Percentiles rank a stretch among this genome's conserved stretches.
Conservation (phyloP, 2,113 vertebrate species). For the Dasyornis broadbenti region DNA sequence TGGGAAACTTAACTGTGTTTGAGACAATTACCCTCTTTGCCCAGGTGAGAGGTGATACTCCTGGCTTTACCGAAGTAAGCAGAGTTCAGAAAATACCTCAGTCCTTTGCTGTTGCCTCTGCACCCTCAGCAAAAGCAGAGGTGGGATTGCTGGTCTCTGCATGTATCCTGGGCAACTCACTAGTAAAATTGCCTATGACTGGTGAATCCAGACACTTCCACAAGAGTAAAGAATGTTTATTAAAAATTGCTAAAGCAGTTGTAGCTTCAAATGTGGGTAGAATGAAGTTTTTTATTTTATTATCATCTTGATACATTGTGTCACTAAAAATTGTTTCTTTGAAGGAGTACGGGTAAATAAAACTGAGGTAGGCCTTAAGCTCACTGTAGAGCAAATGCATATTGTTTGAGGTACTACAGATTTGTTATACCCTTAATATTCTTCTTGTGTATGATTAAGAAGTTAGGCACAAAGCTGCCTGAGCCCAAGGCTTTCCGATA, state of each 20-base stretch:
- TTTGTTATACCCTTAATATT: background rate
- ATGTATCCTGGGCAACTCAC: background rate
- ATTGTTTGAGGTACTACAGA: background rate
- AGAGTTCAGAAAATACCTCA: background rate
- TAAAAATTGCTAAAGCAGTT: background rate
- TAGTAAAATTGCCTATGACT: background rate
- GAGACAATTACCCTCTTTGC: background rate
- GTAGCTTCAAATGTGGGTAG: background rate
- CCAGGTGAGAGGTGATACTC: background rate
- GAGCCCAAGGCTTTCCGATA: background rate
- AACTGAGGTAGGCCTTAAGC: background rate
- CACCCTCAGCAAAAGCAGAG: background rate
- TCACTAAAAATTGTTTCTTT: background rate
- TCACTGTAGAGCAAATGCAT: background rate
- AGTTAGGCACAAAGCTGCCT: background rate
- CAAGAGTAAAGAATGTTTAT: background rate
- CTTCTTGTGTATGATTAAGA: background rate
- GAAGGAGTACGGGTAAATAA: background rate
- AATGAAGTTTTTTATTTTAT: background rate
- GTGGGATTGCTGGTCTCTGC: background rate
- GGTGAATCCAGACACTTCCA: background rate
- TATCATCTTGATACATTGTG: background rate
- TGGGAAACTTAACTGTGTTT: background rate
- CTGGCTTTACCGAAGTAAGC: background rate
- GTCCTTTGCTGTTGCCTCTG: background rate